Percentiles rank a stretch among this genome's conserved stretches.
Conservation (phyloP, 1,140 invertebrate species). For the Nasonia longicornis region DNA sequence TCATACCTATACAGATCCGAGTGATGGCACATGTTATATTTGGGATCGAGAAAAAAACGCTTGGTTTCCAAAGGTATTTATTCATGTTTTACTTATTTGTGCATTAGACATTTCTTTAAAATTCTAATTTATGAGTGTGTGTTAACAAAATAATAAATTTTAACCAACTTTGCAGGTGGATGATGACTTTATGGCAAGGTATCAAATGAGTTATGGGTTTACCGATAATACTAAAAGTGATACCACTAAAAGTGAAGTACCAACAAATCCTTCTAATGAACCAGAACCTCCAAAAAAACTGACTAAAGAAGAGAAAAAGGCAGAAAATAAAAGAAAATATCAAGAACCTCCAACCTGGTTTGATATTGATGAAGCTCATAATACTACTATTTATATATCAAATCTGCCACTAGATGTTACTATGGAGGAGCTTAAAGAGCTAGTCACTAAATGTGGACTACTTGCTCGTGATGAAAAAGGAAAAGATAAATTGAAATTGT, state of each 20-base stretch:
- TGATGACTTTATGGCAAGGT: slow-evolving; percentile 95
- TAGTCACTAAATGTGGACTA: slow-evolving; percentile 97
- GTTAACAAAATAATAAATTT: neutral
- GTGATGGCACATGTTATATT: slow-evolving; percentile 89
- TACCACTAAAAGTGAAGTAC: neutral
- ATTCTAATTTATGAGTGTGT: neutral
- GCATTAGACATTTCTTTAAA: neutral
- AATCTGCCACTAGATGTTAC: slow-evolving; percentile 92
- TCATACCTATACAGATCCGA: slow-evolving; percentile 84
- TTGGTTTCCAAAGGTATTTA: slow-evolving; percentile 91
- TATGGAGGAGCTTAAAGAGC: slow-evolving; percentile 88
- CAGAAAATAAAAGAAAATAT: slow-evolving; percentile 61
- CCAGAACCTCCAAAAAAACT: slow-evolving; percentile 27
- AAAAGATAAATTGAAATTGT: slow-evolving; percentile 95
- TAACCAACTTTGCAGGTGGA: slow-evolving; percentile 76
- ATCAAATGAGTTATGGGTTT: slow-evolving; percentile 96
- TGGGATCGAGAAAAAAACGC: slow-evolving; percentile 92
- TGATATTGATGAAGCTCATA: slow-evolving; percentile 90
- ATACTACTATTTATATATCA: slow-evolving; percentile 97
- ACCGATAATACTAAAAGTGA: slow-evolving; percentile 54
- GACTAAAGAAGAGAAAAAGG: slow-evolving; percentile 57
- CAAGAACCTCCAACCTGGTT: slow-evolving; percentile 83
- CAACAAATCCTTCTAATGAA: neutral
- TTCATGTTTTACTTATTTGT: neutral
- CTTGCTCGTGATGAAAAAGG: slow-evolving; percentile 88